Conservation (phyloP, 2,888 invertebrate genomes). For the Bruchidius siliquastri region DNA sequence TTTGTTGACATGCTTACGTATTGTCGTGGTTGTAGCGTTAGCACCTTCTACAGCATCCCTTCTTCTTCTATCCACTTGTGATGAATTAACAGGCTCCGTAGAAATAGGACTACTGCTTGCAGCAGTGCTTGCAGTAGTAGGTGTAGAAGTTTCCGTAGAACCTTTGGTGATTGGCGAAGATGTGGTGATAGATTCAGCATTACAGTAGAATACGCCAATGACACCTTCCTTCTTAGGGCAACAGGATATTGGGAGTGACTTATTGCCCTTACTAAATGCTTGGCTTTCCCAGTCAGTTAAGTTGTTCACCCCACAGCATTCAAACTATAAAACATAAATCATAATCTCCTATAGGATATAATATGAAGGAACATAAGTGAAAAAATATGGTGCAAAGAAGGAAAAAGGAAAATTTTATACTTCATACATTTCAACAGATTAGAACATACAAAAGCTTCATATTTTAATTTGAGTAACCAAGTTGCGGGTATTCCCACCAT, state of each 20-base stretch:
- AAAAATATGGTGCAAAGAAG: no score
- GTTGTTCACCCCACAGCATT: constrained; percentile 67
- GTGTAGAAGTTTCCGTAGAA: background rate
- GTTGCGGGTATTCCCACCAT: no score
- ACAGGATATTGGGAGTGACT: constrained; percentile 59
- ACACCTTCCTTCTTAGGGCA: constrained; percentile 53
- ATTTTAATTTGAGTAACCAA: no score
- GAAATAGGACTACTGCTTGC: background rate
- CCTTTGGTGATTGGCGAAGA: background rate
- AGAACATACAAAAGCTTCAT: no score
- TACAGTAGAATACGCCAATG: constrained; percentile 47
- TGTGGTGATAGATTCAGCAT: constrained; percentile 7
- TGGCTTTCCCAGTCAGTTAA: constrained; percentile 19
- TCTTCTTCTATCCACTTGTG: background rate
- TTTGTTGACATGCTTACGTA: background rate
- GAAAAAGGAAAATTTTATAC: no score
- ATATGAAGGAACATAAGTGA: no score
- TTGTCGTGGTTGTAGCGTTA: background rate
- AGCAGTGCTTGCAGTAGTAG: background rate
- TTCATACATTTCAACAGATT: no score
- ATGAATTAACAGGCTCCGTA: background rate
- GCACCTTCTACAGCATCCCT: background rate
- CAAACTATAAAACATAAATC: constrained; percentile 51
- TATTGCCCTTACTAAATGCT: constrained; percentile 1
- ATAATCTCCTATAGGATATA: background rate